Base-by-base conservation (phyloP, 1,140 invertebrate species). In the Portunus trituberculatus region DNA sequence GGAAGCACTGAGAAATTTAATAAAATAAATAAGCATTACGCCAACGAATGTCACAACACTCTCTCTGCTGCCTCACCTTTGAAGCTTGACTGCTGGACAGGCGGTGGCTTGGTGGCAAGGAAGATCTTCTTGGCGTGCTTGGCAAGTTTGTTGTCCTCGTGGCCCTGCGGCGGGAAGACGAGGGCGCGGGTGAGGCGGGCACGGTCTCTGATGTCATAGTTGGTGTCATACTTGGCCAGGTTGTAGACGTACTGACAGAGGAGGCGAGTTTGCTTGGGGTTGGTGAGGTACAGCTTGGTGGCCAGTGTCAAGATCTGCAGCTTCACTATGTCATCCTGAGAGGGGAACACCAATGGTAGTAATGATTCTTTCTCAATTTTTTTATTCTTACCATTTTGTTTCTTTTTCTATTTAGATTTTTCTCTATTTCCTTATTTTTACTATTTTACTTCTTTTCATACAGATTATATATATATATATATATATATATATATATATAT, bases 141-240 rank as follows among this genome's bases (percentile, higher is more conserved):
- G 0, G 98, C 97, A 6, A 99, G 97, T 93, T 98, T 97, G 32
- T 97, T 97, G 96, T 96, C 97, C 97, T 96, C 96, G 28, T 96
- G 96, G 93, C 97, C 97, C 95, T 97, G 97, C 90, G 97, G 97
- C 16, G 98, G 98, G 96, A 98, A 98, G 4, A 99, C 98, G 96
- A 99, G 98, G 48, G 98, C 98, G 32, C 98, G 98, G 28, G 99
- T 97, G 96, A 99, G 98, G 31, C 99, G 97, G 3, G 99, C 98
- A 0, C 99, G 97, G 97, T 99, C 99, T 76, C 99, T 97, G 82
- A 99, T 99, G 97, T 99, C 99, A 97, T 99, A 99, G 97, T 99
- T 99, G 91, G 98, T 98, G 97, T 99, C 99, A 97, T 99, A 99
- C 96, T 99, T 99, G 0, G 99, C 99, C 96, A 99, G 97, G 96